A percentile compares a stretch with the other conserved stretches of the same genome.
These are phyloP conservation scores for Sinelater perroti DNA, from an alignment of 2,888 invertebrate genomes.

Conservation along the genomic window DNA sequence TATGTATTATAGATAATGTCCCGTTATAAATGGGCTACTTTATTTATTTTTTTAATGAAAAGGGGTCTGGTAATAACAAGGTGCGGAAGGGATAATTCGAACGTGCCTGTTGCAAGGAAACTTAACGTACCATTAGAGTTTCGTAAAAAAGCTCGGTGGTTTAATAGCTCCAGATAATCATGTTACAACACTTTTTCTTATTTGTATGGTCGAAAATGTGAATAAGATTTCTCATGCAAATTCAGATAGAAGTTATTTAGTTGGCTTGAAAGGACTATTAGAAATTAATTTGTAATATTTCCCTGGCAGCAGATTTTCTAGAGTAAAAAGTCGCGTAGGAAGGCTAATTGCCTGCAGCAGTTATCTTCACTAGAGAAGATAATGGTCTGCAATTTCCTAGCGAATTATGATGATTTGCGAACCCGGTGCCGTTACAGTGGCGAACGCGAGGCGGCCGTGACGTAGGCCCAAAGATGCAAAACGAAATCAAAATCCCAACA, in stretches of 20 bases:
- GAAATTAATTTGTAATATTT: too few relatives aligned
- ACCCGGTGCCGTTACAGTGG: constrained; percentile 20
- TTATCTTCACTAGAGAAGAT: too few relatives aligned
- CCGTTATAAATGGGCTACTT: constrained; percentile 8
- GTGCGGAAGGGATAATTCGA: not conserved
- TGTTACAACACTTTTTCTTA: not conserved
- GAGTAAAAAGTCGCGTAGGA: too few relatives aligned
- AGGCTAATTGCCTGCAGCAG: too few relatives aligned
- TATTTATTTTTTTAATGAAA: constrained; percentile 11
- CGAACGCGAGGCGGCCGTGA: constrained; percentile 19
- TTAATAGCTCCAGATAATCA: too few relatives aligned
- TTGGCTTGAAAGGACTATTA: too few relatives aligned
- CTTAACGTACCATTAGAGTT: constrained; percentile 10
- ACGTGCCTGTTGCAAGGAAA: not conserved
- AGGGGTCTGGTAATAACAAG: not conserved
- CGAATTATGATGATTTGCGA: constrained; percentile 9
- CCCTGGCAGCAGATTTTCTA: too few relatives aligned
- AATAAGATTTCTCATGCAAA: too few relatives aligned
- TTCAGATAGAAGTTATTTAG: too few relatives aligned
- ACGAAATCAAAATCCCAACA: constrained; percentile 59
- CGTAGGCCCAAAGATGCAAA: constrained; percentile 45
- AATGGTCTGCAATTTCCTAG: not conserved
- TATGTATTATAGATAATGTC: not conserved
- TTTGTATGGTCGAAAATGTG: not conserved
- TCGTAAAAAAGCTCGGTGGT: too few relatives aligned